phyloP scores from a whole-genome alignment of 2,113 vertebrate genomes.

The Micromys minutus region DNA sequence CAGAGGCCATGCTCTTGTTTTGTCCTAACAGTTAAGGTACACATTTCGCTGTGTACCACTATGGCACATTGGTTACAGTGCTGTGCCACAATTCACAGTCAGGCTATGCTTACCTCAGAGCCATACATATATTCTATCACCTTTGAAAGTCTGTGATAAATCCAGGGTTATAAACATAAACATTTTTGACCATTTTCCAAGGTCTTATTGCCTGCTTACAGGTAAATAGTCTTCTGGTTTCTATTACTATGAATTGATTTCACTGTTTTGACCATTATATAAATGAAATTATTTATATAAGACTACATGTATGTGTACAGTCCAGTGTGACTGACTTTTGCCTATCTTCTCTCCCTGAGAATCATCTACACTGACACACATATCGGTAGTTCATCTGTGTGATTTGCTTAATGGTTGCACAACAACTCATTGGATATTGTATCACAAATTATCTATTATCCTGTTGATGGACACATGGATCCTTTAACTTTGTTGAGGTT shows the following conservation, averaged over 20 bases:
- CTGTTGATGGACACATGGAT: neutral
- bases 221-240: neutral
- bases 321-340: neutral
- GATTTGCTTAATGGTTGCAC: neutral
- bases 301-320: neutral
- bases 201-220: neutral
- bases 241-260: neutral
- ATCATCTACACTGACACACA: neutral
- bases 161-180: neutral
- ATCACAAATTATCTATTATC: neutral
- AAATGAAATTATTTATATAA: neutral
- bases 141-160: neutral
- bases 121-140: no score
- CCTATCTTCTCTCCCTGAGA: neutral
- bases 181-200: neutral
- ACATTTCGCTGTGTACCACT: neutral
- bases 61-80: neutral
- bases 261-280: neutral
- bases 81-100: neutral
- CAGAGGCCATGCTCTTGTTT: neutral
- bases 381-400: neutral
- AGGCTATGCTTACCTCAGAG: neutral
- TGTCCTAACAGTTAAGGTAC: neutral
- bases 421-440: no score
- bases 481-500: neutral